Evolutionary conservation across 64 coral and sea anemone species (phyloP).

Genomic region (Stichodactyla mertensii): DNA sequence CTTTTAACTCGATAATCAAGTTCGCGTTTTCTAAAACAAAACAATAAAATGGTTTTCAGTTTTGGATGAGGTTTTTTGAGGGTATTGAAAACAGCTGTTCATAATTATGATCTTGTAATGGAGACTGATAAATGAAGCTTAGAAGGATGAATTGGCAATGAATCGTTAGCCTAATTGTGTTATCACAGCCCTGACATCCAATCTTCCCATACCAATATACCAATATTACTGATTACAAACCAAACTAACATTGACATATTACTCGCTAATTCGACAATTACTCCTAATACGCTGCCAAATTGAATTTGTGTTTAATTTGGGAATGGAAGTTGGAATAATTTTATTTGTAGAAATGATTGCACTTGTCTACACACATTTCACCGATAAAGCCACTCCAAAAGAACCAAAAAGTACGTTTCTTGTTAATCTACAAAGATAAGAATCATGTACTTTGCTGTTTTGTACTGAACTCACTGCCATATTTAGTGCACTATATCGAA

Average conservation of each 20-base stretch:
- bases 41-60: no score
- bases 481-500: no score
- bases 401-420: no score
- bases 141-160: neutral
- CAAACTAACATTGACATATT: conserved; percentile 18
- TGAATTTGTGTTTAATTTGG: conserved; percentile 15
- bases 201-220: conserved; percentile 12
- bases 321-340: conserved; percentile 2
- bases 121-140: neutral
- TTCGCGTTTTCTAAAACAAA: no score
- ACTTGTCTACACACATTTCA: neutral
- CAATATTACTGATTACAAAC: conserved; percentile 18
- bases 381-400: no score
- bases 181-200: conserved; percentile 12
- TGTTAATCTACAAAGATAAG: no score
- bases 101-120: no score
- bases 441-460: no score
- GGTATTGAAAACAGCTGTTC: no score
- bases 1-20: no score
- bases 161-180: conserved; percentile 9
- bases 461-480: no score
- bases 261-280: conserved; percentile 26
- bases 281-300: conserved; percentile 14
- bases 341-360: neutral
- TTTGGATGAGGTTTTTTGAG: no score